Percentiles rank a stretch among this genome's conserved stretches.
Evolutionary conservation across 2,888 invertebrate species (phyloP).

Genomic region (Pseudanteris insignis): DNA sequence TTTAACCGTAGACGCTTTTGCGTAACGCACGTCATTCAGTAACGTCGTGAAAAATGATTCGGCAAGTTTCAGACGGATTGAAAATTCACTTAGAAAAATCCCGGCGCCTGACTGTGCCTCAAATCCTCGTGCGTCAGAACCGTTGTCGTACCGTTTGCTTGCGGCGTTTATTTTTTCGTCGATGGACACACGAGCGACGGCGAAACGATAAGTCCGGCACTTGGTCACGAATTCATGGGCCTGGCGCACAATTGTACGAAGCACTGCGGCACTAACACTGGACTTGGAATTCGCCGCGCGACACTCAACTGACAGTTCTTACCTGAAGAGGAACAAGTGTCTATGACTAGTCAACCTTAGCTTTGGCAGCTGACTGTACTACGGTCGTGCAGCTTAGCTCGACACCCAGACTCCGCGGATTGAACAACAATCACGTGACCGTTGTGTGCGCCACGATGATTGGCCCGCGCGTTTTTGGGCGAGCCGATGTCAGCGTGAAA

Average conservation of each 20-base stretch:
- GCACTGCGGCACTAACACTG: conserved; percentile 29
- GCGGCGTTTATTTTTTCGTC: no score
- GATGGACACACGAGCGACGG: no score
- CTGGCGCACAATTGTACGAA: conserved; percentile 3
- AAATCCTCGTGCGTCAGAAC: no score
- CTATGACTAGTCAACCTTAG: conserved; percentile 70
- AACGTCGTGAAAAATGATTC: no score
- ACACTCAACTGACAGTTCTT: conserved; percentile 33
- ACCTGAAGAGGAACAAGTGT: conserved; percentile 45
- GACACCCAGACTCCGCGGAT: conserved; percentile 63
- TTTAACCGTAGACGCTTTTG: no score
- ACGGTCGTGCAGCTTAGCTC: conserved; percentile 65
- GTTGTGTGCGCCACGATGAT: conserved; percentile 44
- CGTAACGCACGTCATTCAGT: no score
- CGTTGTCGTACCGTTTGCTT: no score
- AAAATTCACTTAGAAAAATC: background rate
- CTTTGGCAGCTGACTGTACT: conserved; percentile 73
- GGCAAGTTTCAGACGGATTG: no score
- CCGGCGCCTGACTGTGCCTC: no score
- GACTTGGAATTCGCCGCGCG: background rate
- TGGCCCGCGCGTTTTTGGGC: conserved; percentile 63
- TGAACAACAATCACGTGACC: conserved; percentile 46
- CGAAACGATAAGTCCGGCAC: no score
- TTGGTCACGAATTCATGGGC: no score
- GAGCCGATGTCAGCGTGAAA: conserved; percentile 46